phyloP scores from a whole-genome alignment of 2,113 vertebrate genomes.

The Mesocricetus auratus region DNA sequence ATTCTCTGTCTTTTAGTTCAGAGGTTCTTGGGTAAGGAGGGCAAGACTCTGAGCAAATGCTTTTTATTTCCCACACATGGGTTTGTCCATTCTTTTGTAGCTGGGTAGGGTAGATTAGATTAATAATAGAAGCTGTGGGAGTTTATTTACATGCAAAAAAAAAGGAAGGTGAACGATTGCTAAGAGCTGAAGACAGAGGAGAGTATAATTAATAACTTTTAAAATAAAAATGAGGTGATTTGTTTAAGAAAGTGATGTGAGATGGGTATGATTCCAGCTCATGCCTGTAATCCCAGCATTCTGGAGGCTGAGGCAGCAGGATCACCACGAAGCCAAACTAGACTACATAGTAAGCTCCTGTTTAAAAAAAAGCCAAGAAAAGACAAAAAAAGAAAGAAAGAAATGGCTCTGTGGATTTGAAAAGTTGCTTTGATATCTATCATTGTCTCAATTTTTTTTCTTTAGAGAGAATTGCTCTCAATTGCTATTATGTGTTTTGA shows the following conservation, averaged over 20 bases:
- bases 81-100: neutral
- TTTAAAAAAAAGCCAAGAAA: neutral
- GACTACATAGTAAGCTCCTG: neutral
- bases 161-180: neutral
- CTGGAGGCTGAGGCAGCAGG: neutral
- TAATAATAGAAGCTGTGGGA: conserved; percentile 1
- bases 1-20: neutral
- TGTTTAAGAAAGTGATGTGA: neutral
- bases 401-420: neutral
- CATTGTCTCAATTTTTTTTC: neutral
- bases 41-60: neutral
- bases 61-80: conserved; percentile 25
- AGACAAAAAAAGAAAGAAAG: neutral
- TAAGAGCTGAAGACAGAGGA: neutral
- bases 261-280: neutral
- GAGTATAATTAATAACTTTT: conserved; percentile 6
- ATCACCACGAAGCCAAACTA: neutral
- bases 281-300: neutral
- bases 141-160: conserved; percentile 14
- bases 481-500: conserved; percentile 5
- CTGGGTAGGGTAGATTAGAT: neutral
- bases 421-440: neutral
- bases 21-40: conserved; percentile 41
- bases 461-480: conserved; percentile 32
- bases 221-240: neutral